A percentile compares a stretch with the other conserved stretches of the same genome.
Conservation (phyloP, 1,140 invertebrate genomes). For the Drosophila quadrilineata region DNA sequence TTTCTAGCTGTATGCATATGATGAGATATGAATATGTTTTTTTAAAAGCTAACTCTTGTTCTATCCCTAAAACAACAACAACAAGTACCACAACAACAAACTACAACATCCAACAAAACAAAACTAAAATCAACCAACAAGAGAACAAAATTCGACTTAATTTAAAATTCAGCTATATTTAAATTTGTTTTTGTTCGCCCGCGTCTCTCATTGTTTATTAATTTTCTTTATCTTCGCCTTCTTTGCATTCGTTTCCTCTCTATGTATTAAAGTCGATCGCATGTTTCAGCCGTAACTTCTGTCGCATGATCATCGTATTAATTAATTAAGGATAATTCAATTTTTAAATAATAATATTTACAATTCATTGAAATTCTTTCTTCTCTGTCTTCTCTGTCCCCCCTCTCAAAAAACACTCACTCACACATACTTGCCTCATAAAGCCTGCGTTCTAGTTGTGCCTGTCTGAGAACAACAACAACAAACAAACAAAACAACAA, state of each 20-base stretch:
- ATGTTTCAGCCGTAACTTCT: constrained; percentile 20
- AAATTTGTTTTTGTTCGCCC: constrained; percentile 40
- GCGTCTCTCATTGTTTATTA: constrained; percentile 20
- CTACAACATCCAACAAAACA: constrained; percentile 20
- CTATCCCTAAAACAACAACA: constrained; percentile 63
- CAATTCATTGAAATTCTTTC: background rate
- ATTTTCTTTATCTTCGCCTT: no score
- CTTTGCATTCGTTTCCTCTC: no score
- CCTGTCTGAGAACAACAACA: constrained; percentile 12
- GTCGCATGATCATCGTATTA: constrained; percentile 21
- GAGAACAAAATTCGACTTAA: constrained; percentile 54
- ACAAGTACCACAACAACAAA: constrained; percentile 36
- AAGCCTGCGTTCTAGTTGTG: constrained; percentile 26
- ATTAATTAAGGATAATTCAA: constrained; percentile 3
- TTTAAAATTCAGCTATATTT: constrained; percentile 23
- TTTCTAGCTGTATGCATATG: constrained; percentile 76
- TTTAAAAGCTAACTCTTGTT: constrained; percentile 67
- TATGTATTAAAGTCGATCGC: no score
- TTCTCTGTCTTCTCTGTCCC: background rate
- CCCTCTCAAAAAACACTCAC: background rate
- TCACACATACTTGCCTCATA: constrained; percentile 2
- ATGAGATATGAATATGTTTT: constrained; percentile 73
- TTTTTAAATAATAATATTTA: background rate
- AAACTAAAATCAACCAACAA: constrained; percentile 34
- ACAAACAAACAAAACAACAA: no score